Conservation (phyloP, 1,140 invertebrate species). For the Planococcus citri region DNA sequence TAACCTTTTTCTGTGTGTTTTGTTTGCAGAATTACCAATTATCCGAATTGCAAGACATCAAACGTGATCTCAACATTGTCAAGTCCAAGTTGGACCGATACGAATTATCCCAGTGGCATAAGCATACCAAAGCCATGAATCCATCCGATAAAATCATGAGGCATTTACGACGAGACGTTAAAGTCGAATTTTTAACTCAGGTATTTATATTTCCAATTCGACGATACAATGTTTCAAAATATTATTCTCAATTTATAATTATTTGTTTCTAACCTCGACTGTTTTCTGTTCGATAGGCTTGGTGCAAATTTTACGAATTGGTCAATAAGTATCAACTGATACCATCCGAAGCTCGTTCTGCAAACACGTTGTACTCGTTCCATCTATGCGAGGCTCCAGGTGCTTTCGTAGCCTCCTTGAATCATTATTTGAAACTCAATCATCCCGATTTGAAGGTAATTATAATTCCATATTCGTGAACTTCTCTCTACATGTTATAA, state of each 20-base stretch:
- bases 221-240: neutral
- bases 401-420: constrained; percentile 77
- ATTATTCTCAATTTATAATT: no score
- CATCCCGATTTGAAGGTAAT: constrained; percentile 34
- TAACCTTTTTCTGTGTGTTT: neutral
- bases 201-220: constrained; percentile 31
- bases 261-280: neutral
- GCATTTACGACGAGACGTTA: constrained; percentile 43
- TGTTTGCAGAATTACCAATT: constrained; percentile 27
- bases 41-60: constrained; percentile 46
- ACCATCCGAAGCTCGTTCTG: constrained; percentile 35
- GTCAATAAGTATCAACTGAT: constrained; percentile 50
- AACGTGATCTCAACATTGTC: constrained; percentile 55
- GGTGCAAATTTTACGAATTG: constrained; percentile 86
- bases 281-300: constrained; percentile 45
- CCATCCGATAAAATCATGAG: constrained; percentile 50
- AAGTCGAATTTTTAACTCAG: constrained; percentile 69
- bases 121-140: constrained; percentile 62
- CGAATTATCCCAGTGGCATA: constrained; percentile 60
- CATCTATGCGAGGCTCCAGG: constrained; percentile 93
- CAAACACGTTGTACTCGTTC: constrained; percentile 47
- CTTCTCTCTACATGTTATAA: neutral
- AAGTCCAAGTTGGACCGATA: constrained; percentile 69
- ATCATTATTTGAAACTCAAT: constrained; percentile 63
- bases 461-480: neutral